Conservation (phyloP, 2,888 invertebrate species). For the Hipparchia semele region DNA sequence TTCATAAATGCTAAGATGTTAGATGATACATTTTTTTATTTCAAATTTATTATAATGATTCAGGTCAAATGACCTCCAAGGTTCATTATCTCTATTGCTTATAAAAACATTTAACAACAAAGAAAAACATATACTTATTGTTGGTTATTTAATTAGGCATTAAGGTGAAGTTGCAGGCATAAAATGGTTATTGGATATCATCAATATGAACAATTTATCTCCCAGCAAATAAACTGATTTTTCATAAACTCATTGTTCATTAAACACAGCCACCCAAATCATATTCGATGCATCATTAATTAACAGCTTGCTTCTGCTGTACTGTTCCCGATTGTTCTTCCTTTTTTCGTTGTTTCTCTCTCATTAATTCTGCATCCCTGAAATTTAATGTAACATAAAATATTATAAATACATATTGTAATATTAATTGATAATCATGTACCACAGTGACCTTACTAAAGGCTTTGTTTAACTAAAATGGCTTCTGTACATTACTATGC, state of each 20-base stretch:
- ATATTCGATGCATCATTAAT: slow-evolving; percentile 49
- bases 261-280: slow-evolving; percentile 50
- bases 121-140: slow-evolving; percentile 51
- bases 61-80: slow-evolving; percentile 59
- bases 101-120: slow-evolving; percentile 49
- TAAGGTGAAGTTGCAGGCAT: slow-evolving; percentile 24
- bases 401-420: no score
- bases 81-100: slow-evolving; percentile 43
- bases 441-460: no score
- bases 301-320: slow-evolving; percentile 65
- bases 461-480: no score
- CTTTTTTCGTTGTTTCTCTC: slow-evolving; percentile 93
- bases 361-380: slow-evolving; percentile 94
- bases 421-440: no score
- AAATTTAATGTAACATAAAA: slow-evolving; percentile 36
- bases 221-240: slow-evolving; percentile 56
- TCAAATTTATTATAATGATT: slow-evolving; percentile 45
- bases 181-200: slow-evolving; percentile 23
- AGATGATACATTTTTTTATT: slow-evolving; percentile 48
- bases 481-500: no score
- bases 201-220: slow-evolving; percentile 45
- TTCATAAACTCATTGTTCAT: slow-evolving; percentile 54
- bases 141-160: slow-evolving; percentile 46
- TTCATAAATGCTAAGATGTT: slow-evolving; percentile 67
- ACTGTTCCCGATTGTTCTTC: slow-evolving; percentile 73